phyloP scores from a whole-genome alignment of 2,113 vertebrate species.

The Mugil cephalus region DNA sequence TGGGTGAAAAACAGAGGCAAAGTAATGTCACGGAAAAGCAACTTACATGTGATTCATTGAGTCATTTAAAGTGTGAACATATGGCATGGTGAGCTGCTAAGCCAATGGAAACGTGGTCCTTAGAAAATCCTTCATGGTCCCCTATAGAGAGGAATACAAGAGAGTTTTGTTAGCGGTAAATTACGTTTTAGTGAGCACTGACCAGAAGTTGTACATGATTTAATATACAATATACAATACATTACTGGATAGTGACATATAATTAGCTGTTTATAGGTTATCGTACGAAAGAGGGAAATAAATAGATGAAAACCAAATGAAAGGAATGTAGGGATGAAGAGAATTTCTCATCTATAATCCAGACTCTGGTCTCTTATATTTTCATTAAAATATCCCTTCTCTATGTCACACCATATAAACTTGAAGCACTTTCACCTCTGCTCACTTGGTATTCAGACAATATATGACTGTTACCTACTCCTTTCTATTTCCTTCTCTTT shows the following conservation, averaged over 20 bases:
- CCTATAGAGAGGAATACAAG: background rate
- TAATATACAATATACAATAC: background rate
- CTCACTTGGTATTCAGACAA: background rate
- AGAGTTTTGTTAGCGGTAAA: background rate
- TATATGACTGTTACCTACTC: background rate
- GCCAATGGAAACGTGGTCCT: background rate
- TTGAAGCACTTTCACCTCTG: background rate
- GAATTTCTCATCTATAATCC: conserved; percentile 28
- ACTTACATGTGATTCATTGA: background rate
- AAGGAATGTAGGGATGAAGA: background rate
- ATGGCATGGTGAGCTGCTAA: no score
- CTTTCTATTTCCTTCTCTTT: conserved; percentile 6
- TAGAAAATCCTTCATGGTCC: background rate
- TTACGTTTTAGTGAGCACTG: background rate
- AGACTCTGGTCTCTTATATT: conserved; percentile 7
- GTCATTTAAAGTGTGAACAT: background rate
- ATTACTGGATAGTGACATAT: background rate
- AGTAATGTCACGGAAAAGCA: background rate
- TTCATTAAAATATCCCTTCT: background rate
- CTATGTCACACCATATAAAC: background rate
- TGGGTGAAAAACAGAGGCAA: conserved; percentile 11
- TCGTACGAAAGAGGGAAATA: background rate
- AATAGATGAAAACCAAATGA: conserved; percentile 17
- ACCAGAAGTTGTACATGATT: background rate
- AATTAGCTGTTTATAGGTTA: background rate